Evolutionary conservation across 2,797 vertebrate genomes (phyloP), one percentile per base, ranked within the genome.

Genomic region (Psittacula derbiana): DNA sequence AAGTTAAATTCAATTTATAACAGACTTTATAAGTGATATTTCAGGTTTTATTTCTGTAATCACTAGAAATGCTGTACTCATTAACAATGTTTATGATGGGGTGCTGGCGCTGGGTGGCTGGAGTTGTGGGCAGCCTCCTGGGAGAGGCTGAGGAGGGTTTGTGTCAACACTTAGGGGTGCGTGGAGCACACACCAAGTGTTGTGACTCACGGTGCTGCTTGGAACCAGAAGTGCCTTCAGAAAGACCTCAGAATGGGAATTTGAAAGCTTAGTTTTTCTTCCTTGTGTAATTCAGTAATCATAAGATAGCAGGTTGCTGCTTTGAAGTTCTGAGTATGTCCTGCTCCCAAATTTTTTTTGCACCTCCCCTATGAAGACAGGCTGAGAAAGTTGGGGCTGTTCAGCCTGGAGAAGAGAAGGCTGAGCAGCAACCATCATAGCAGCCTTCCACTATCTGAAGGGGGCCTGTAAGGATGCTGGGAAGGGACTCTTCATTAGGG

Each of bases 201-300:
- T 74, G 69, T 47, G 84, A 53, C 65, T 82, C 33, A 33, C 5
- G 25, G 70, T 41, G 74, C 46, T 74, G 60, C 64, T 95, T 92
- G 83, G 70, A 79, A 93, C 81, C 49, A 80, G 83, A 95, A 94
- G 31, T 50, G 50, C 53, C 85, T 92, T 95, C 62, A 82, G 81
- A 87, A 88, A 76, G 28, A 46, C 55, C 71, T 92, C 86, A 75
- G 81, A 44, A 61, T 7, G 38, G 67, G 46, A 66, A 25, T 33
- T 79, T 75, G 69, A 94, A 95, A 92, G 60, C 57, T 82, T 30
- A 66, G 64, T 18, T 72, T 90, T 91, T 80, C 66, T 92, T 82
- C 52, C 62, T 79, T n/a, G 27, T 71, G 62, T 83, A 90, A 88
- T 84, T 95, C 55, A 55, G 93, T 75, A 96, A 82, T 88, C 66